phyloP scores from a whole-genome alignment of 2,113 vertebrate genomes.

The Rattus rattus region DNA sequence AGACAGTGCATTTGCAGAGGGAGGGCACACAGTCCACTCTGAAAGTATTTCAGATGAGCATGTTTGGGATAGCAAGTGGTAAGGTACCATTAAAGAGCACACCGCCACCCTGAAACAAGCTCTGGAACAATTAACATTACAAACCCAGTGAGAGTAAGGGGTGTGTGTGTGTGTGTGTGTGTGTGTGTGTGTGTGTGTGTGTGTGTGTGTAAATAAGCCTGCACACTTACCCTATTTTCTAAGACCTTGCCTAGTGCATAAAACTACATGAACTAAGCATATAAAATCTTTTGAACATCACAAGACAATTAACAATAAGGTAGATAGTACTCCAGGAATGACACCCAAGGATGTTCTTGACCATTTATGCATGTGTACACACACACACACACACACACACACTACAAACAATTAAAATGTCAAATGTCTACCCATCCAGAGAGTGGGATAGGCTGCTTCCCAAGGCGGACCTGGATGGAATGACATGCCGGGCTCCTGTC shows the following conservation, averaged over 20 bases:
- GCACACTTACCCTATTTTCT: neutral
- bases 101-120: neutral
- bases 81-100: neutral
- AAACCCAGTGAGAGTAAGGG: neutral
- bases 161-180: neutral
- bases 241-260: neutral
- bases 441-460: neutral
- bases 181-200: too few relatives aligned
- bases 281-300: neutral
- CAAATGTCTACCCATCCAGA: neutral
- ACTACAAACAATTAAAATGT: neutral
- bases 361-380: neutral
- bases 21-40: neutral
- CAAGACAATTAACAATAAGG: neutral
- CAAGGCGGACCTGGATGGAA: neutral
- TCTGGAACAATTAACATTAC: neutral
- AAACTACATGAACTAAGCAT: slow-evolving; percentile 45
- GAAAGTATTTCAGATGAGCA: neutral
- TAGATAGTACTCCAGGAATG: neutral
- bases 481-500: neutral
- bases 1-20: neutral
- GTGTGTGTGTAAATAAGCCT: neutral
- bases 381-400: neutral
- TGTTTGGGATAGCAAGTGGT: neutral
- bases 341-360: neutral